Evolutionary conservation across 2,797 vertebrate genomes (phyloP).

Genomic region (Hydrophis major): DNA sequence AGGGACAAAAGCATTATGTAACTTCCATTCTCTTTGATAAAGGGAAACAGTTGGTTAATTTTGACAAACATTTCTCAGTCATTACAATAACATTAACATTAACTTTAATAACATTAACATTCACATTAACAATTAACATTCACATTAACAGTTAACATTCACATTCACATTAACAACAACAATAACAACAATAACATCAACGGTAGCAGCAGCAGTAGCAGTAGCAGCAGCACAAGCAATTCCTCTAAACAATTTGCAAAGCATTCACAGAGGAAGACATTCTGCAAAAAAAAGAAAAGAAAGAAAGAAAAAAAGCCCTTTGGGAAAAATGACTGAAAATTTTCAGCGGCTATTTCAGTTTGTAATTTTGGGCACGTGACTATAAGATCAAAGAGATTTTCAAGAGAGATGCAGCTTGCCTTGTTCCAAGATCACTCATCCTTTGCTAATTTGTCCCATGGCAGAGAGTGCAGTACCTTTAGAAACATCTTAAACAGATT

Average conservation of each 20-base stretch:
- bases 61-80: conserved; percentile 62
- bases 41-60: conserved; percentile 45
- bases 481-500: conserved; percentile 44
- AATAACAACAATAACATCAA: background rate
- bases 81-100: conserved; percentile 19
- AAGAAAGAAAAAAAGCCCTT: conserved; percentile 26
- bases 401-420: conserved; percentile 21
- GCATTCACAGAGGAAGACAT: conserved; percentile 40
- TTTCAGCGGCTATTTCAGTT: conserved; percentile 33
- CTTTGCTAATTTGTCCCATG: conserved; percentile 54
- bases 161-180: background rate
- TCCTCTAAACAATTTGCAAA: conserved; percentile 42
- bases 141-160: background rate
- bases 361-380: conserved; percentile 13
- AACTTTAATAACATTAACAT: too few species aligned
- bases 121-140: too few species aligned
- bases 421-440: conserved; percentile 40
- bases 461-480: conserved; percentile 39
- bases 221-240: background rate
- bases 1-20: conserved; percentile 8
- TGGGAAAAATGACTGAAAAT: conserved; percentile 31
- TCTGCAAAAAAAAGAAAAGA: conserved; percentile 42
- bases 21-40: conserved; percentile 39
- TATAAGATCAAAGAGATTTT: conserved; percentile 37
- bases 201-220: too few species aligned